Base-by-base conservation (phyloP, 1,140 invertebrate species). In the Brachionus rotundiformis region DNA sequence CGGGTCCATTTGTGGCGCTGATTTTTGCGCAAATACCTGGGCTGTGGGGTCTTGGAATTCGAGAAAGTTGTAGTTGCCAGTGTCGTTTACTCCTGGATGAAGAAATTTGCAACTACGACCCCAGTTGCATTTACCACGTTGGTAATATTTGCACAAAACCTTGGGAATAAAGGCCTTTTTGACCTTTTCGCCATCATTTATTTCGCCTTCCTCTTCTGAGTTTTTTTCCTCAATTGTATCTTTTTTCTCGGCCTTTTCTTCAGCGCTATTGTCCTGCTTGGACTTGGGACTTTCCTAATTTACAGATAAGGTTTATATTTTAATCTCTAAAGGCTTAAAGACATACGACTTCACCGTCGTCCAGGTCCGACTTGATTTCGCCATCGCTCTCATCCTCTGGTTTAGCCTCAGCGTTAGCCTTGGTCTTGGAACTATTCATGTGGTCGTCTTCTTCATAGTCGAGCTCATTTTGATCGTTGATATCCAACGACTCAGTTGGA, bases 401-500 rank as follows among this genome's bases (percentile, higher is more conserved):
- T 7, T 77, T 49, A 11, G 11, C 3, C 11, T 47, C 41, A 11
- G 0, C 36, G 29, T 19, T 23, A 13, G 16, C n/a, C 8, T 80
- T 54, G 11, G 16, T 33, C 16, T 80, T 27, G 13, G 39, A 47
- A 36, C 13, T 77, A 10, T 49, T 59, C 29, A 59, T 11, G 47
- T 79, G 44, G 33, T 79, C 76, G 19, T 79, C 76, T 33, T 79
- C 76, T 59, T 79, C 76, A 79, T 79, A 79, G 47, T 79, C 76
- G 0, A 79, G 47, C 36, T 79, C 47, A 36, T 79, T 59, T 63
- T 79, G 76, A 13, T 79, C 76, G 25, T 63, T 79, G 19, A 59
- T 39, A 5, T 79, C 47, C 71, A 36, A 31, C 13, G 71, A 27
- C 16, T 54, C 47, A 19, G 16, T 5, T 0, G 47, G 47, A 8